Evolutionary conservation across 2,113 vertebrate genomes (phyloP).

Genomic region (Panthera tigris): DNA sequence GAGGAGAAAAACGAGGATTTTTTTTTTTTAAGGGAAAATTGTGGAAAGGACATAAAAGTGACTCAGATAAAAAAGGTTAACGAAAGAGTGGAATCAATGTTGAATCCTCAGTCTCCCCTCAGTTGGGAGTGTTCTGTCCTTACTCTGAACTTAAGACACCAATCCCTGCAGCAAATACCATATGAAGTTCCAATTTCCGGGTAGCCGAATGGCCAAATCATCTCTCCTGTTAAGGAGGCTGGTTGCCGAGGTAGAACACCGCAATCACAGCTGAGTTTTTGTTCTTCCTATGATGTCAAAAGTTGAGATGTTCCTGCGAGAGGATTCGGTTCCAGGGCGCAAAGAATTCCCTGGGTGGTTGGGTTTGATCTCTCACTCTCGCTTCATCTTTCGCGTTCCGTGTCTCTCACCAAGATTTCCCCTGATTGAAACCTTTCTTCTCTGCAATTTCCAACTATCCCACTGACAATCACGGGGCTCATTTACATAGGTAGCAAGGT

Average conservation of each 20-base stretch:
- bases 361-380: too few relatives aligned
- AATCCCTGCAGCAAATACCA: neutral
- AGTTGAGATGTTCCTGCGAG: neutral
- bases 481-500: slow-evolving; percentile 77
- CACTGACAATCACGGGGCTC: neutral
- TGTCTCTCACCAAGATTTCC: neutral
- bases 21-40: neutral
- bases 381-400: neutral
- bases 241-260: neutral
- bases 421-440: neutral
- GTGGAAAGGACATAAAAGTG: neutral
- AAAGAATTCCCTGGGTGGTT: neutral
- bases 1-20: neutral
- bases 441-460: neutral
- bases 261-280: neutral
- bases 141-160: neutral
- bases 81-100: neutral
- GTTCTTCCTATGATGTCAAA: neutral
- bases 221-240: neutral
- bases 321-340: neutral
- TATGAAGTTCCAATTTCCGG: neutral
- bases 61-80: neutral
- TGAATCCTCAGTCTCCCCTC: fast-evolving
- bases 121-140: neutral
- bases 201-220: too few relatives aligned